Conservation (phyloP, 2,113 vertebrate species). For the Carassius carassius region DNA sequence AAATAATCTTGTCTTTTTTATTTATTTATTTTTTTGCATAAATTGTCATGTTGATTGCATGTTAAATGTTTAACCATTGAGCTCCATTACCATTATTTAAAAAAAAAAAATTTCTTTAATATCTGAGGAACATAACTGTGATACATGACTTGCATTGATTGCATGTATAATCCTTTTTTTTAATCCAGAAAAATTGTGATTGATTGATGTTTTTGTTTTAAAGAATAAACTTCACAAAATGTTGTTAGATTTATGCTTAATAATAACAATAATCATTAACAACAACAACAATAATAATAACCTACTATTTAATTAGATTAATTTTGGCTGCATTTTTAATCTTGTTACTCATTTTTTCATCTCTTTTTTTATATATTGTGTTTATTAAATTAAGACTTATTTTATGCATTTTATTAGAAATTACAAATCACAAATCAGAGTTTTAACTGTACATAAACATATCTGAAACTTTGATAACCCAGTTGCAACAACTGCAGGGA, state of each 20-base stretch:
- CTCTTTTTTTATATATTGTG: background rate
- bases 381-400: background rate
- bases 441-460: background rate
- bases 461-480: background rate
- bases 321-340: background rate
- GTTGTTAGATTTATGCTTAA: too few species aligned
- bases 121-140: too few species aligned
- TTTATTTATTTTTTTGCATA: background rate
- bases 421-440: background rate
- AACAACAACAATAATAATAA: too few species aligned
- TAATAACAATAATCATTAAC: too few species aligned
- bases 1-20: background rate
- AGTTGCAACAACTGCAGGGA: background rate
- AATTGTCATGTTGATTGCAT: background rate
- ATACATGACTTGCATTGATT: too few species aligned
- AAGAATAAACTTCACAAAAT: too few species aligned
- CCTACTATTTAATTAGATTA: background rate
- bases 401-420: background rate
- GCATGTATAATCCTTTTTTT: too few species aligned
- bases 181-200: too few species aligned
- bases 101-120: too few species aligned
- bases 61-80: background rate
- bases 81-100: too few species aligned
- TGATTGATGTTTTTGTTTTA: too few species aligned
- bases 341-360: background rate